Percentiles rank a stretch among this genome's conserved stretches.
These are phyloP conservation scores for Fopius arisanus DNA, from an alignment of 1,140 invertebrate genomes.

Conservation along the genomic window DNA sequence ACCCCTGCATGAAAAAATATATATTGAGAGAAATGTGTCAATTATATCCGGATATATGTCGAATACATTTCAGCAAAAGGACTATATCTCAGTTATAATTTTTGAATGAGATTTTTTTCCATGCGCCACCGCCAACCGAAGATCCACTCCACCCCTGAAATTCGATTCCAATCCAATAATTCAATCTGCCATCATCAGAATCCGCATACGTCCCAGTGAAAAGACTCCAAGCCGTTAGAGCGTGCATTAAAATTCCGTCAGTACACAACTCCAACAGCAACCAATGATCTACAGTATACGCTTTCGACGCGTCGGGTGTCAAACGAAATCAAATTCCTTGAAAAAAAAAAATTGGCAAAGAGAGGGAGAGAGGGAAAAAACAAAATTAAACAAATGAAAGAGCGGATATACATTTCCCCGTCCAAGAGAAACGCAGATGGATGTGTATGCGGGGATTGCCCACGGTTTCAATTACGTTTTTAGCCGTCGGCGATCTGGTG, in stretches of 20 bases:
- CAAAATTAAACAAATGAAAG: conserved; percentile 9
- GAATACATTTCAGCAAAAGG: no score
- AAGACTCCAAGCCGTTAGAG: not conserved
- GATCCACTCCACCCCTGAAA: not conserved
- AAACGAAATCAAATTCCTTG: conserved; percentile 53
- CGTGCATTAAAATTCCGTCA: not conserved
- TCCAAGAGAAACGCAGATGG: conserved; percentile 7
- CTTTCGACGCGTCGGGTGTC: conserved; percentile 44
- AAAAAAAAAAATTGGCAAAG: conserved; percentile 17
- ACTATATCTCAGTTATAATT: no score
- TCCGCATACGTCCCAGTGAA: not conserved
- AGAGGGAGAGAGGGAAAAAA: conserved; percentile 22
- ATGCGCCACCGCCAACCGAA: not conserved
- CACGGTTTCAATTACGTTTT: conserved; percentile 36
- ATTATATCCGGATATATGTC: no score
- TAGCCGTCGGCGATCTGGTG: conserved; percentile 19
- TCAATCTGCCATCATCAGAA: not conserved
- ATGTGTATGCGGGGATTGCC: conserved; percentile 27
- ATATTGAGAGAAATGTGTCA: no score
- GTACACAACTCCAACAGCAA: not conserved
- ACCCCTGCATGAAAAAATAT: no score
- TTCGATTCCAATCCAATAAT: not conserved
- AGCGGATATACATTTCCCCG: not conserved
- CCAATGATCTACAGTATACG: not conserved
- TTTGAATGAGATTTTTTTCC: no score